A percentile compares a stretch with the other conserved stretches of the same genome.
Conservation (phyloP, 2,888 invertebrate genomes). For the Eledona agricola region DNA sequence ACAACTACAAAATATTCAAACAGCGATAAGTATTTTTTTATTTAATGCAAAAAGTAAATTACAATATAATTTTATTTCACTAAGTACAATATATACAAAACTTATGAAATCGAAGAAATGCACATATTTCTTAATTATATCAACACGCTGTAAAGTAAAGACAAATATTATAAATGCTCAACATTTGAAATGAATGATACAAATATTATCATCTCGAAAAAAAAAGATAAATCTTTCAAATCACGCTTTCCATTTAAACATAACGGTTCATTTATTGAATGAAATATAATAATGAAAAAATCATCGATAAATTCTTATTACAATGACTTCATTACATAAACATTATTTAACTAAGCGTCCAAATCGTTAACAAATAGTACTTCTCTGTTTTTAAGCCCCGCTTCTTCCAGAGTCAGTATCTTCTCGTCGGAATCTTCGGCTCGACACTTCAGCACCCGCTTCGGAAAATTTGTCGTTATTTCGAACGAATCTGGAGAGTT, state of each 20-base stretch:
- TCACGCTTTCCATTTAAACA: no score
- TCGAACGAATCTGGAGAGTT: slow-evolving; percentile 92
- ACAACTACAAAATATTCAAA: no score
- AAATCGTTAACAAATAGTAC: slow-evolving; percentile 94
- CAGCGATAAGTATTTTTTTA: no score
- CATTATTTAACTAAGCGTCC: slow-evolving; percentile 71
- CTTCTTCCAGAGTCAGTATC: slow-evolving; percentile 72
- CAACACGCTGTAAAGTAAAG: slow-evolving; percentile 17
- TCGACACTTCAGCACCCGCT: slow-evolving; percentile 77
- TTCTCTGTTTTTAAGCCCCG: slow-evolving; percentile 88
- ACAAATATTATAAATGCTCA: slow-evolving; percentile 31
- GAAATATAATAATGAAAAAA: slow-evolving; percentile 18
- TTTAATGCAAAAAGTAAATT: no score
- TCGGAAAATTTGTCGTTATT: slow-evolving; percentile 95
- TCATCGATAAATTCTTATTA: slow-evolving; percentile 8
- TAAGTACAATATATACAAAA: slow-evolving; percentile 30
- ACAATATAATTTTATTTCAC: slow-evolving; percentile 24
- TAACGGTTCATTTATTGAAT: no score
- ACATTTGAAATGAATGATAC: slow-evolving; percentile 22
- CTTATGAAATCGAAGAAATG: slow-evolving; percentile 21
- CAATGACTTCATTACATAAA: slow-evolving; percentile 16
- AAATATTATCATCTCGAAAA: no score
- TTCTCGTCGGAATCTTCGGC: slow-evolving; percentile 62
- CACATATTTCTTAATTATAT: slow-evolving; percentile 24
- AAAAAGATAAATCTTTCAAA: no score